Evolutionary conservation across 2,888 invertebrate genomes (phyloP).

Genomic region (Adineta ricciae): DNA sequence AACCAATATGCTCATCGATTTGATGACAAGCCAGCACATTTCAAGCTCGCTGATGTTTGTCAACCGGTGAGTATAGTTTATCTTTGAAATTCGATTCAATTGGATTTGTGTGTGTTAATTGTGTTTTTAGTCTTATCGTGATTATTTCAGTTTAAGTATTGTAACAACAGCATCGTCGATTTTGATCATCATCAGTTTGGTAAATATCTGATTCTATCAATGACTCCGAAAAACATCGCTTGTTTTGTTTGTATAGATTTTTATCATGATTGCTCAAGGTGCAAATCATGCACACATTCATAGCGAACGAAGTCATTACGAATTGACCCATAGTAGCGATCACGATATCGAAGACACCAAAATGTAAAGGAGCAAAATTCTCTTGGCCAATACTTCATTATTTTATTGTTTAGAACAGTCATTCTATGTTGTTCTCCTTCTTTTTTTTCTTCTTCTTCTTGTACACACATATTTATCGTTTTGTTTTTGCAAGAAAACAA

Average conservation of each 20-base stretch:
- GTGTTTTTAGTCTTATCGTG: background rate
- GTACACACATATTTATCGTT: background rate
- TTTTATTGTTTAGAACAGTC: background rate
- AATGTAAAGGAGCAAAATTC: background rate
- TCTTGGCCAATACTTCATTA: background rate
- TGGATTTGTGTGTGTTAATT: background rate
- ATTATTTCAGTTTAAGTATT: background rate
- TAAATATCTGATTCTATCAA: background rate
- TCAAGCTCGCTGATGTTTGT: background rate
- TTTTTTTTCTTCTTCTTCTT: no score
- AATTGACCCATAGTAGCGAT: background rate
- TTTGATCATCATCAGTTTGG: background rate
- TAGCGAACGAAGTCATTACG: background rate
- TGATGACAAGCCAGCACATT: background rate
- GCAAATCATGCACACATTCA: background rate
- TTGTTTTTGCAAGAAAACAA: background rate
- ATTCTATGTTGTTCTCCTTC: background rate
- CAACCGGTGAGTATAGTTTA: background rate
- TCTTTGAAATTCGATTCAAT: background rate
- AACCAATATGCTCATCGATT: background rate
- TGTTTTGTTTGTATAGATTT: background rate
- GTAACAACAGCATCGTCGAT: background rate
- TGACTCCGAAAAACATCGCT: background rate
- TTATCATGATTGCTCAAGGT: background rate
- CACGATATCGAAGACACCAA: slow-evolving; percentile 9